Percentiles rank a stretch among this genome's conserved stretches.
Evolutionary conservation across 2,888 invertebrate genomes (phyloP).

Genomic region (Creontiades dilutus): DNA sequence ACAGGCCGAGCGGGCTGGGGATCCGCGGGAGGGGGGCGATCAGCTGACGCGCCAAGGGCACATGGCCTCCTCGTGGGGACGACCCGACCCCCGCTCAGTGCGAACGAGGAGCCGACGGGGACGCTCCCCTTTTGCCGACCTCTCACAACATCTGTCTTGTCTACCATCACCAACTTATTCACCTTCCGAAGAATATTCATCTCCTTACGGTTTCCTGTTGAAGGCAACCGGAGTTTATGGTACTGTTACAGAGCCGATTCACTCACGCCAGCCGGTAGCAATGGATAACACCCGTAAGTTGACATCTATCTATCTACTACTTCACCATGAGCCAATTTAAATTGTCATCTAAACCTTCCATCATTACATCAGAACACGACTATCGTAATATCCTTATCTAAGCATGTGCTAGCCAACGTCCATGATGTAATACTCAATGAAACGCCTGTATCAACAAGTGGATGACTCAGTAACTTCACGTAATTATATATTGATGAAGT

Average conservation of each 20-base stretch:
- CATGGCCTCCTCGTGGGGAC: slow-evolving; percentile 45
- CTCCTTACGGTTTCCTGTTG: not conserved
- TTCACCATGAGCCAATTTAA: too few species aligned
- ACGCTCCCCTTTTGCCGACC: not conserved
- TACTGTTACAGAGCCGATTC: not conserved
- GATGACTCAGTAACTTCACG: too few species aligned
- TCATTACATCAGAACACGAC: too few species aligned
- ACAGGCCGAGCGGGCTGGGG: not conserved
- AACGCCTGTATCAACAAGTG: too few species aligned
- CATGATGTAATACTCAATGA: too few species aligned
- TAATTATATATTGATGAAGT: too few species aligned
- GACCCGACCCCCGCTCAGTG: not conserved
- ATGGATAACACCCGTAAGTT: slow-evolving; percentile 13
- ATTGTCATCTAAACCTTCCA: too few species aligned
- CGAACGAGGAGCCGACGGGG: not conserved
- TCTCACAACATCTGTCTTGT: slow-evolving; percentile 29
- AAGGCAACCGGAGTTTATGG: not conserved
- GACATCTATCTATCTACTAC: too few species aligned
- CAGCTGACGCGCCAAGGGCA: slow-evolving; percentile 39
- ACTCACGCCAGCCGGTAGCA: not conserved
- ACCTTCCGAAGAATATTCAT: not conserved
- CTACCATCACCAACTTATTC: not conserved
- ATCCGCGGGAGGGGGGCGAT: not conserved
- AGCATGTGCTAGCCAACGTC: too few species aligned
- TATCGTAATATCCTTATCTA: too few species aligned